phyloP scores from a whole-genome alignment of 1,140 invertebrate species.

The Riptortus pedestris region DNA sequence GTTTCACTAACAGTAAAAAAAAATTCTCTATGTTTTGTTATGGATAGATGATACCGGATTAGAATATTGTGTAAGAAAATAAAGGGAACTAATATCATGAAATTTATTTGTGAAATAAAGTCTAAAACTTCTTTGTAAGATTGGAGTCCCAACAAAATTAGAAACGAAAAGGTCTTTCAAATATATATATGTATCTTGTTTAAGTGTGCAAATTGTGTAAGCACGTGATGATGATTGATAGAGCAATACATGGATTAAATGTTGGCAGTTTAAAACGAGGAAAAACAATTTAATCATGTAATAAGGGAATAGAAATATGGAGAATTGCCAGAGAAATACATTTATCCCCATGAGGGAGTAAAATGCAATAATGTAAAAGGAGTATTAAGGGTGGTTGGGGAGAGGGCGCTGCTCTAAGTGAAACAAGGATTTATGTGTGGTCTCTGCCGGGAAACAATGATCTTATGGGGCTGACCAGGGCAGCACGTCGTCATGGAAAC shows the following conservation, averaged over 20 bases:
- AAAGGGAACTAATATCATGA: too few species aligned
- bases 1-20: too few species aligned
- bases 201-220: too few species aligned
- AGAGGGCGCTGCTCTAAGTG: neutral
- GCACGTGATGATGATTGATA: too few species aligned
- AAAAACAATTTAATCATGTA: conserved; percentile 9
- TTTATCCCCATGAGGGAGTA: neutral
- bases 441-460: neutral
- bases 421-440: neutral
- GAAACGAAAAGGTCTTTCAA: too few species aligned
- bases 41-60: too few species aligned
- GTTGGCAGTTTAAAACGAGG: neutral
- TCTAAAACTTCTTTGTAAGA: too few species aligned
- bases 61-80: too few species aligned
- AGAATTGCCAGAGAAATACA: neutral
- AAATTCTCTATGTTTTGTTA: too few species aligned
- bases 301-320: neutral
- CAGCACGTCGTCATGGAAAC: neutral
- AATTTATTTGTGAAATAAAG: too few species aligned
- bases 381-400: neutral
- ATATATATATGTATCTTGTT: too few species aligned
- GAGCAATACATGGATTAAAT: neutral
- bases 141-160: too few species aligned
- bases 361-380: neutral
- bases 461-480: neutral